These are phyloP conservation scores for Conistra vaccinii DNA, from an alignment of 2,888 invertebrate genomes.

Conservation along the genomic window DNA sequence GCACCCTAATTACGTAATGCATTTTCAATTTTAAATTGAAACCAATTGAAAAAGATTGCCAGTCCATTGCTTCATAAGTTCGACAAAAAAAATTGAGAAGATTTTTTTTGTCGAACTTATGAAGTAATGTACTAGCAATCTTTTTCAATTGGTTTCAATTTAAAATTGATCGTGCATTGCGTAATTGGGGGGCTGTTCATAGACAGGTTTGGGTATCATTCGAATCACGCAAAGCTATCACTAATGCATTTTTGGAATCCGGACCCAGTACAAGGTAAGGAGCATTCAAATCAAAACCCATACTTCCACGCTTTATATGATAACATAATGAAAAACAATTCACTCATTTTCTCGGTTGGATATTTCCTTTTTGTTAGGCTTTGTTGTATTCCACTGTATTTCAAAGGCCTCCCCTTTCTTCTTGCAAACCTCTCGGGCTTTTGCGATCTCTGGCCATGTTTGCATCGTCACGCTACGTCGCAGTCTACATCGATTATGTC, in stretches of 20 bases:
- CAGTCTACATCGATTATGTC: background rate
- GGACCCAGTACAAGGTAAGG: background rate
- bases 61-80: too few relatives aligned
- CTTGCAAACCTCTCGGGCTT: background rate
- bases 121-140: too few relatives aligned
- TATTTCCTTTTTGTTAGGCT: background rate
- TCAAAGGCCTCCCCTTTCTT: too few relatives aligned
- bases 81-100: too few relatives aligned
- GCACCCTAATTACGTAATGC: too few relatives aligned
- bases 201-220: background rate
- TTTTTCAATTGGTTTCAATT: too few relatives aligned
- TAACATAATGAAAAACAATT: background rate
- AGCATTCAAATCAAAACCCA: background rate
- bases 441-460: background rate
- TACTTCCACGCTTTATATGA: too few relatives aligned
- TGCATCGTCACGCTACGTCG: background rate
- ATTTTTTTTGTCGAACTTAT: too few relatives aligned
- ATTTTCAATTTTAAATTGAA: too few relatives aligned
- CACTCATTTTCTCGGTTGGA: background rate
- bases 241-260: background rate
- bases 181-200: too few relatives aligned
- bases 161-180: too few relatives aligned
- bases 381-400: background rate
- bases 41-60: too few relatives aligned
- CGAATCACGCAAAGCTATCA: background rate